These are phyloP conservation scores for Poicephalus gulielmi DNA, from an alignment of 2,113 vertebrate species.

Conservation along the genomic window DNA sequence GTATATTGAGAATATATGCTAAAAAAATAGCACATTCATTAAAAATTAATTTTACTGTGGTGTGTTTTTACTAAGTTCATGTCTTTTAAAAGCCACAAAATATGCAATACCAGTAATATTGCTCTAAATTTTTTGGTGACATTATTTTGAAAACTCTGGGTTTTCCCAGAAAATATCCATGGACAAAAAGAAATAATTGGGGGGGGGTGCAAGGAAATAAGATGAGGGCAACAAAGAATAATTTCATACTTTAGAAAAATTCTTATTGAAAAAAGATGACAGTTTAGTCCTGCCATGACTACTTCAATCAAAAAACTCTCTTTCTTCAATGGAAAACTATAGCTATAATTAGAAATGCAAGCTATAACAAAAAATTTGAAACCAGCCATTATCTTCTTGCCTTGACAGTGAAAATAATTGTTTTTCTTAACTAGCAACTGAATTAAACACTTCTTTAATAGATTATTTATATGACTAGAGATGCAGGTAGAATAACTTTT, in stretches of 20 bases:
- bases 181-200: not conserved
- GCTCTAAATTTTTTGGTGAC: not conserved
- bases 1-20: not conserved
- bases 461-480: not conserved
- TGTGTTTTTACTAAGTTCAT: not conserved
- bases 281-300: not conserved
- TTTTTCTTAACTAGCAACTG: not conserved
- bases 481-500: not conserved
- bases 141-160: not conserved
- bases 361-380: not conserved
- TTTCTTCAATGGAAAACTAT: not conserved
- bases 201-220: rapidly evolving
- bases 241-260: not conserved
- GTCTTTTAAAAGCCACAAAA: not conserved
- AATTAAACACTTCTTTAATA: not conserved
- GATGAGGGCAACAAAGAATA: not conserved
- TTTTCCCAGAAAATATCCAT: not conserved
- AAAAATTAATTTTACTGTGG: not conserved
- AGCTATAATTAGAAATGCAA: not conserved
- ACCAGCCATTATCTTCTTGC: not conserved
- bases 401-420: not conserved
- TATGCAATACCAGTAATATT: not conserved
- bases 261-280: not conserved
- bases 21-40: not conserved
- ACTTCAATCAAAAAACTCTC: not conserved